A percentile compares a stretch with the other conserved stretches of the same genome.
phyloP scores from a whole-genome alignment of 2,888 invertebrate genomes.

The Byasa hedistus region DNA sequence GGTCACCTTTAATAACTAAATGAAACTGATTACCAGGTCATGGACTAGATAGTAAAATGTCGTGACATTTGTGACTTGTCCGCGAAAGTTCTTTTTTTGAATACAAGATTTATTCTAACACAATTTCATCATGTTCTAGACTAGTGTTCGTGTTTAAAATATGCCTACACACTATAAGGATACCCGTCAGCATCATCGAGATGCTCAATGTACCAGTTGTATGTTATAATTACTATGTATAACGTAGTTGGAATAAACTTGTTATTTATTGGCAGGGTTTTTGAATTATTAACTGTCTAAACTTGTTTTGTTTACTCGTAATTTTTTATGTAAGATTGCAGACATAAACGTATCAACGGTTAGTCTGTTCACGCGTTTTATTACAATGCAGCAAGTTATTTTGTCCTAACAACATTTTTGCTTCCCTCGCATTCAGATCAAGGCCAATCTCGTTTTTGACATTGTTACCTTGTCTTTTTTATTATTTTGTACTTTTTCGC shows the following conservation, averaged over 20 bases:
- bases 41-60: conserved; percentile 47
- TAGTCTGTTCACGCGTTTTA: not conserved
- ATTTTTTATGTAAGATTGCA: too few species aligned
- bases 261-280: not conserved
- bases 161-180: too few species aligned
- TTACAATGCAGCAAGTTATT: not conserved
- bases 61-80: conserved; percentile 43
- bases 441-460: not conserved
- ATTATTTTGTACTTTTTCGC: not conserved
- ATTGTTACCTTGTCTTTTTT: not conserved
- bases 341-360: not conserved
- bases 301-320: not conserved
- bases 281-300: not conserved
- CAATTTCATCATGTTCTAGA: too few species aligned
- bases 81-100: conserved; percentile 26
- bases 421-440: conserved; percentile 3
- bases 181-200: too few species aligned
- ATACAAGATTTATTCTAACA: too few species aligned
- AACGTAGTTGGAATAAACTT: too few species aligned
- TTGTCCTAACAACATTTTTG: not conserved
- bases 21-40: conserved; percentile 47
- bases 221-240: too few species aligned
- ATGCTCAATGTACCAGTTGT: too few species aligned
- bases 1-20: conserved; percentile 40
- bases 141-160: too few species aligned